A percentile compares a stretch with the other conserved stretches of the same genome.
Evolutionary conservation across 2,888 invertebrate genomes (phyloP).

Genomic region (Cylindroiulus punctatus): DNA sequence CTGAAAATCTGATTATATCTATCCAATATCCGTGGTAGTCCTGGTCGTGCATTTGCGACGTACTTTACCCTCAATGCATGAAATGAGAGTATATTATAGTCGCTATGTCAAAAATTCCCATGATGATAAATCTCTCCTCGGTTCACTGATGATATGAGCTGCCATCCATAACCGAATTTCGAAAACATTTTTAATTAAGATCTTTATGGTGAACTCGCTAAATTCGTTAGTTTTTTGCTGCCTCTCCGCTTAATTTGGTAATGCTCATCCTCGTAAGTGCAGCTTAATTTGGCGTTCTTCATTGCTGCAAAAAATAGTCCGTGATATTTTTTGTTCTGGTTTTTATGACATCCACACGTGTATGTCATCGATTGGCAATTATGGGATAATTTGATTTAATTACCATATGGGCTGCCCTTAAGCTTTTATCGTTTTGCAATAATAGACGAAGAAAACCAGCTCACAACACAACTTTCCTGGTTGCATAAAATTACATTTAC

Average conservation of each 20-base stretch:
- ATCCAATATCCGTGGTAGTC: conserved; percentile 38
- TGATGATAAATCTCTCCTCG: background rate
- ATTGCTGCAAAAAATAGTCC: background rate
- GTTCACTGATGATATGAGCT: conserved; percentile 4
- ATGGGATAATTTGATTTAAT: background rate
- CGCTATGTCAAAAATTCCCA: conserved; percentile 5
- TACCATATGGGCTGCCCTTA: background rate
- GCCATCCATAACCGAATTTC: conserved; percentile 34
- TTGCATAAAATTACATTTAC: too few species aligned
- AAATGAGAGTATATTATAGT: background rate
- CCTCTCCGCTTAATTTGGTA: background rate
- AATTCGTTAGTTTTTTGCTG: conserved; percentile 20
- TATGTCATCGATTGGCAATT: conserved; percentile 2
- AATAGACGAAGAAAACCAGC: background rate
- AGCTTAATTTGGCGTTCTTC: background rate
- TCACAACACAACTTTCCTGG: background rate
- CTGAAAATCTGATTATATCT: conserved; percentile 29
- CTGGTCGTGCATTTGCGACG: background rate
- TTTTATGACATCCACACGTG: background rate
- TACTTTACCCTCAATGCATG: background rate
- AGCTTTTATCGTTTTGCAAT: background rate
- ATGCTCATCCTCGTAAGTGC: background rate
- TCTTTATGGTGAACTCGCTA: conserved; percentile 19
- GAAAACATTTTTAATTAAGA: conserved; percentile 34
- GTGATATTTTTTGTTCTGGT: background rate